Evolutionary conservation across 2,797 vertebrate species (phyloP).

Genomic region (Falco biarmicus): DNA sequence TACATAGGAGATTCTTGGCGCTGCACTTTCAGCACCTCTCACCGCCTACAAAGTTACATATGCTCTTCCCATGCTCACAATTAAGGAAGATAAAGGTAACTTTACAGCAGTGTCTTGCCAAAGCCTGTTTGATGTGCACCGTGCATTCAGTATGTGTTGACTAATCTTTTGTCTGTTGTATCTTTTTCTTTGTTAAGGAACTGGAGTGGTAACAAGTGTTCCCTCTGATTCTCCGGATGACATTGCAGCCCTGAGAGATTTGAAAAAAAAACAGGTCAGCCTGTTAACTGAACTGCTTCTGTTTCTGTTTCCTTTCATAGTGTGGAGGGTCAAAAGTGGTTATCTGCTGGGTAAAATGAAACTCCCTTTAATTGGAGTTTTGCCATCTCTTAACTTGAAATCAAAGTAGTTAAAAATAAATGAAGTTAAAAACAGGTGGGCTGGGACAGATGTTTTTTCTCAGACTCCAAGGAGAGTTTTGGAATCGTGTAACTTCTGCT

Average conservation of each 20-base stretch:
- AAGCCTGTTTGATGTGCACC: background rate
- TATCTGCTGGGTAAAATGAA: background rate
- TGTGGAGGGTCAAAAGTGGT: background rate
- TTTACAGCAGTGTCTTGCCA: background rate
- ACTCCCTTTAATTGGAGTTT: background rate
- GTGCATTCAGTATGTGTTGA: rapidly evolving
- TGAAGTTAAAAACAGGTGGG: background rate
- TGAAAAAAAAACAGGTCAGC: slow-evolving; percentile 95
- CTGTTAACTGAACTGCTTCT: background rate
- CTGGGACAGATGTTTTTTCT: background rate
- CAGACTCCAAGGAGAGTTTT: background rate
- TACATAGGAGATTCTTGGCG: slow-evolving; percentile 90
- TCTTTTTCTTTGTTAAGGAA: slow-evolving; percentile 78
- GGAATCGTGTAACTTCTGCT: background rate
- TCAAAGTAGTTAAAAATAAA: background rate
- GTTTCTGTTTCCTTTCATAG: background rate
- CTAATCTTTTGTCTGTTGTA: background rate
- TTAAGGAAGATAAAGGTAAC: slow-evolving; percentile 97
- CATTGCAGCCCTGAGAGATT: slow-evolving; percentile 91
- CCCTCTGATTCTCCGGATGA: slow-evolving; percentile 97
- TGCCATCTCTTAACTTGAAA: background rate
- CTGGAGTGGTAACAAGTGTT: slow-evolving; percentile 95
- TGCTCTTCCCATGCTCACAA: slow-evolving; percentile 96
- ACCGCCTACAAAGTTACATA: slow-evolving; percentile 90
- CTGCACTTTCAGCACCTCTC: slow-evolving; percentile 88